Base-by-base conservation (phyloP, 2,888 invertebrate genomes). In the Stenchaetothrips biformis region DNA sequence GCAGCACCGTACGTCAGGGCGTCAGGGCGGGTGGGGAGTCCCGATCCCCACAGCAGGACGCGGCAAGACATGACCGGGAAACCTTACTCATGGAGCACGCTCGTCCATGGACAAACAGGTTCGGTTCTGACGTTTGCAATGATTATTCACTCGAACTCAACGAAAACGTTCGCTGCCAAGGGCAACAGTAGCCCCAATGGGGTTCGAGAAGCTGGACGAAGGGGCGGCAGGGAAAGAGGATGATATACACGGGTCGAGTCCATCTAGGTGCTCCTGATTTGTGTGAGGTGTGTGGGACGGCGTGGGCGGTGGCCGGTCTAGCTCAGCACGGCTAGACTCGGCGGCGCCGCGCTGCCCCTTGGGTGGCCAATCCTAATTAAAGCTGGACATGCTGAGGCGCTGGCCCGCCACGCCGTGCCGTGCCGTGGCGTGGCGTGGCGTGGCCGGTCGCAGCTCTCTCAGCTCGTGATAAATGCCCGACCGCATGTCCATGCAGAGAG, bases 321-420 rank as follows among this genome's bases (percentile, higher is more conserved):
- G 37, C 37, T 37, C 2, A 37, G 4, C 37, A 37, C 37, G 37
- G 37, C 37, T 37, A 37, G 37, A 37, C 37, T 37, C 37, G 53
- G 53, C 16, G 53, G 53, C 53, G 67, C 67, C 9, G 37, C 8
- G 25, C 67, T 11, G 67, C 67, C 67, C 67, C 67, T 74, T 74
- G 67, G 67, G 67, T 74, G 67, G 67, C 67, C 67, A 21, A 74
- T 74, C 67, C 67, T 74, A 74, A 74, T 74, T 74, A 74, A 74
- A 25, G 11, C 67, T 25, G 67, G 67, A 74, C 67, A 74, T 25
- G 67, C 53, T 7, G 67, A 21, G 67, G 25, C 21, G 67, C 67
- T 21, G 4, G 53, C 62, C 67, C 21, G 67, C 67, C 9, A 21
- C 67, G 3, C 53, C 53, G 16, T 18, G 53, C 53, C 53, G 18